Evolutionary conservation across 2,888 invertebrate genomes (phyloP).

Genomic region (Euspilapteryx auroguttella): DNA sequence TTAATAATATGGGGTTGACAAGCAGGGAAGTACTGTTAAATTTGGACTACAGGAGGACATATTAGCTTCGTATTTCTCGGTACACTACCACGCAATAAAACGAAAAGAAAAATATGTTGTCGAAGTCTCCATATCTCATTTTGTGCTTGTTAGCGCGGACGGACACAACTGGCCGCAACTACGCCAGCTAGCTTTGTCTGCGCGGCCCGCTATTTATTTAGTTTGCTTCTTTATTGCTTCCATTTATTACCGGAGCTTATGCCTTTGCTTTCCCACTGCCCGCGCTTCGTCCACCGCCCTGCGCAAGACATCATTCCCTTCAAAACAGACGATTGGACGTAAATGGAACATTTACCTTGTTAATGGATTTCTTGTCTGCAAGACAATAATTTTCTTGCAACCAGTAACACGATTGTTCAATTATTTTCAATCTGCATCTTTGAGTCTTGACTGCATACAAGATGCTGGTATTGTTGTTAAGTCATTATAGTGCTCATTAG

Average conservation of each 20-base stretch:
- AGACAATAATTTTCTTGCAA: constrained; percentile 4
- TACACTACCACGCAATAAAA: too few species aligned
- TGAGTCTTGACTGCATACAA: too few species aligned
- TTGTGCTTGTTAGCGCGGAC: neutral
- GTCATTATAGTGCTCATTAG: too few species aligned
- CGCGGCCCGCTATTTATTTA: constrained; percentile 16
- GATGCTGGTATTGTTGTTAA: too few species aligned
- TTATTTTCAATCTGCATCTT: neutral
- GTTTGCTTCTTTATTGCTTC: constrained; percentile 18
- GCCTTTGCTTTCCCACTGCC: constrained; percentile 25
- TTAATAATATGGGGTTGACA: too few species aligned
- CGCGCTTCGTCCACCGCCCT: constrained; percentile 14
- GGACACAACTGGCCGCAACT: constrained; percentile 7
- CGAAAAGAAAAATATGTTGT: too few species aligned
- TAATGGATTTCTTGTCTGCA: constrained; percentile 10
- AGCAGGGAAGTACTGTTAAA: too few species aligned
- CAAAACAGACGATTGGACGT: constrained; percentile 9
- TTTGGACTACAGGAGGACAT: too few species aligned
- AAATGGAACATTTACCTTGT: constrained; percentile 17
- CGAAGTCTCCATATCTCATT: neutral
- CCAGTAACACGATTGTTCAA: constrained; percentile 2
- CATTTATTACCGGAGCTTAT: constrained; percentile 21
- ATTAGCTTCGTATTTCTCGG: too few species aligned
- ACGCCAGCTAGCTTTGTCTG: constrained; percentile 12
- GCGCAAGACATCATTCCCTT: constrained; percentile 6